Evolutionary conservation across 1,140 invertebrate genomes (phyloP).

Genomic region (Stegodyphus dumicola): DNA sequence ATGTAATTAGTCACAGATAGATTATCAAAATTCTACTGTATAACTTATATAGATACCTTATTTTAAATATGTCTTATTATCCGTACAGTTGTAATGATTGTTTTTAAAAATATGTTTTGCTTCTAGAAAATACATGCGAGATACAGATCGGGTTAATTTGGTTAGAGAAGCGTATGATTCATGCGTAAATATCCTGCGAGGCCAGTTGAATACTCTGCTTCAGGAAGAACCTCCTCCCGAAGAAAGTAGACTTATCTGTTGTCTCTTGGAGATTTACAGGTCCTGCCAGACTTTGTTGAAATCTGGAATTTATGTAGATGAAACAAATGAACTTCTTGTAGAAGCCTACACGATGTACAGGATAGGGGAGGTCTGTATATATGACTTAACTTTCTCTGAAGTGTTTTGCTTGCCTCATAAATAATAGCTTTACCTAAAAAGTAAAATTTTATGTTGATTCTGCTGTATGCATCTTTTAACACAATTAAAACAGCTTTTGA

Average conservation of each 20-base stretch:
- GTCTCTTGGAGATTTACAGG: conserved; percentile 60
- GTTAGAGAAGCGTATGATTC: conserved; percentile 32
- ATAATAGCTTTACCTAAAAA: too few species aligned
- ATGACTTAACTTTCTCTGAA: too few species aligned
- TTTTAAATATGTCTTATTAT: too few species aligned
- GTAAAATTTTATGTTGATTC: too few species aligned
- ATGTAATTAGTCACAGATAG: too few species aligned
- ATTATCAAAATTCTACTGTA: too few species aligned
- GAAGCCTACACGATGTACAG: conserved; percentile 62
- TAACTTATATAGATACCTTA: too few species aligned
- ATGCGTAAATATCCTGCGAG: conserved; percentile 38
- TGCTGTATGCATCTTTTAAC: too few species aligned
- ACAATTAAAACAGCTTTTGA: too few species aligned
- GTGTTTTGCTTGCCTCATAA: too few species aligned
- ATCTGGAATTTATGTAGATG: conserved; percentile 19
- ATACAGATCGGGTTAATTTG: conserved; percentile 62
- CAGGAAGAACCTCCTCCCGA: conserved; percentile 52
- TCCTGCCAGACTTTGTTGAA: conserved; percentile 57
- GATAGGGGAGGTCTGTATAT: conserved; percentile 51
- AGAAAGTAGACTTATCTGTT: conserved; percentile 55
- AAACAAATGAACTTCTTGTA: conserved; percentile 61
- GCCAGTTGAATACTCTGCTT: conserved; percentile 58
- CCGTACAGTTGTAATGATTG: background rate
- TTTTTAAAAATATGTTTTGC: background rate
- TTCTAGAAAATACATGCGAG: conserved; percentile 63